Evolutionary conservation across 2,797 vertebrate genomes (phyloP), one percentile per base, ranked within the genome.

Genomic region (Gallinago stenura): DNA sequence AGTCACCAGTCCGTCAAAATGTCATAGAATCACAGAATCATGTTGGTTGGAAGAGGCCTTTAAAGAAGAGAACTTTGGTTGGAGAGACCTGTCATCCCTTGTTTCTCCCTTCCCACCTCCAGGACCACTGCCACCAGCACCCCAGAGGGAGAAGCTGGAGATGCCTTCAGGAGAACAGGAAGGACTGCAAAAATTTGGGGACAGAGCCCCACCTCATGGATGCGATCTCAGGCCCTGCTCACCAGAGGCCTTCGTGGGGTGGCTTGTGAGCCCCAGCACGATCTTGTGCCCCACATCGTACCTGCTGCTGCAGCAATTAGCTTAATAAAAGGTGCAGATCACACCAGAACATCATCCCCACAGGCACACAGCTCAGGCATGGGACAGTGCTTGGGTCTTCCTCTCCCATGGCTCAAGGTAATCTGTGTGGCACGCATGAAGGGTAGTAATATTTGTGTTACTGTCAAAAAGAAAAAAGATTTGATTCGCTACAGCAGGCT

Each of bases 201-300:
- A 73, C 25, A 61, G 83, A 94, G 90, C 89, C 50, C 93, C 92
- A 93, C 54, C 88, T 94, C 0, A 33, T 94, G 90, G 93, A 89
- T 83, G 37, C 0, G 0, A 54, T 15, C 22, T 75, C 73, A 48
- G 53, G 7, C 16, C 6, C 17, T 35, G 9, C 70, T 69, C 4
- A 1, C 8, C 48, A 35, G 51, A 53, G 9, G 24, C 9, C 30
- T 73, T 83, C 4, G 1, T 22, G 25, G 16, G 22, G 13, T 61
- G 37, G 18, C 37, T 84, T 61, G 54, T 18, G 51, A 84, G 22
- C 15, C 22, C 21, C 20, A 57, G 41, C 41, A 37, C 1, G 6
- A 48, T 24, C 45, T 60, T 21, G 25, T 37, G 30, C 18, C 53
- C 77, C 25, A 4, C 26, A 21, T 46, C 1, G 0, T 75, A 31